phyloP scores from a whole-genome alignment of 2,113 vertebrate species.

The Lophochroa leadbeateri region DNA sequence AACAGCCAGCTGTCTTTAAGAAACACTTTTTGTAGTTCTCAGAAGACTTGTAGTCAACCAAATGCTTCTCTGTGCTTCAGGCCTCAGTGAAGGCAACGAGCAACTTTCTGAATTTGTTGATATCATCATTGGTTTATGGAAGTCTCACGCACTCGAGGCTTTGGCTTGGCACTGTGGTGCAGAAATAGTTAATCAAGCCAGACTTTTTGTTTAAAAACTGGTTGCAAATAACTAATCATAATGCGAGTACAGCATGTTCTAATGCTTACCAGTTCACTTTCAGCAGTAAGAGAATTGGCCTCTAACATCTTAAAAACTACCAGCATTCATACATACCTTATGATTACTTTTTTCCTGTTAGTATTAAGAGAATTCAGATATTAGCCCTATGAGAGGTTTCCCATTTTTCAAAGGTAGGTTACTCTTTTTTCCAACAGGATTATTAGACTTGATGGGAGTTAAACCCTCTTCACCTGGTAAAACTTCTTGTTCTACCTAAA shows the following conservation, averaged over 20 bases:
- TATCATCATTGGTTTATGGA: background rate
- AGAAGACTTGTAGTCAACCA: background rate
- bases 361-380: background rate
- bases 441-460: background rate
- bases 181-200: background rate
- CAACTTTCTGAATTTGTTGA: background rate
- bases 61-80: background rate
- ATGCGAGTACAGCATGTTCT: background rate
- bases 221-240: background rate
- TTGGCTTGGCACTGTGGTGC: background rate
- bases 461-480: background rate
- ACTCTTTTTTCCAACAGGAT: background rate
- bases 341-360: background rate
- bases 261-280: background rate
- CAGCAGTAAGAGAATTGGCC: background rate
- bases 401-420: background rate
- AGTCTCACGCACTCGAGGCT: background rate
- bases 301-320: background rate
- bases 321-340: background rate
- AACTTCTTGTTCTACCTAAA: background rate
- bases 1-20: background rate
- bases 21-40: background rate
- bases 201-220: background rate
- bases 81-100: background rate
- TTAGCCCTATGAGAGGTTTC: background rate